phyloP scores from a whole-genome alignment of 2,113 vertebrate genomes.

The Saimiri boliviensis region DNA sequence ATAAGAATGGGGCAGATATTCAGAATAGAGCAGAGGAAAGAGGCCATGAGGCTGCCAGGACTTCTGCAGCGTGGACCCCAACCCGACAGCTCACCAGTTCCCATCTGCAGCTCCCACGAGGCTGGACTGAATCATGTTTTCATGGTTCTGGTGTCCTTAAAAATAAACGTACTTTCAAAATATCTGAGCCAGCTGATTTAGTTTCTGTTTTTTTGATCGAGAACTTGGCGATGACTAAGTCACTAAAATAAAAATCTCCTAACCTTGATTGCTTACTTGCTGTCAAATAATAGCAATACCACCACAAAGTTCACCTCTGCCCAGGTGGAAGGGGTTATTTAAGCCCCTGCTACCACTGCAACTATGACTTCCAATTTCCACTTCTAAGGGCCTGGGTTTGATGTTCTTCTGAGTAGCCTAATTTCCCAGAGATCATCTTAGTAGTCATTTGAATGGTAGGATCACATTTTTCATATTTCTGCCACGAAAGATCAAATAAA shows the following conservation, averaged over 20 bases:
- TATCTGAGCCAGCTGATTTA: background rate
- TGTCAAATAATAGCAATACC: background rate
- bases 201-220: background rate
- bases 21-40: background rate
- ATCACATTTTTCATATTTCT: background rate
- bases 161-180: constrained; percentile 8
- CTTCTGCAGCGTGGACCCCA: background rate
- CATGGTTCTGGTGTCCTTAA: background rate
- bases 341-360: background rate
- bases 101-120: background rate
- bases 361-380: background rate
- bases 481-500: background rate
- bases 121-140: background rate
- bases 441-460: background rate
- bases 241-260: constrained; percentile 21
- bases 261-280: background rate
- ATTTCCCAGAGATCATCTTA: background rate
- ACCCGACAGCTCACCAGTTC: background rate
- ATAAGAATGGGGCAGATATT: constrained; percentile 25
- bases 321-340: too few species aligned
- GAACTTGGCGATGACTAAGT: background rate
- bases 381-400: background rate
- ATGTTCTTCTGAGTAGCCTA: background rate
- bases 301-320: background rate
- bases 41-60: background rate